A percentile compares a stretch with the other conserved stretches of the same genome.
These are phyloP conservation scores for Cyprinodon tularosa DNA, from an alignment of 2,113 vertebrate genomes.

Conservation along the genomic window DNA sequence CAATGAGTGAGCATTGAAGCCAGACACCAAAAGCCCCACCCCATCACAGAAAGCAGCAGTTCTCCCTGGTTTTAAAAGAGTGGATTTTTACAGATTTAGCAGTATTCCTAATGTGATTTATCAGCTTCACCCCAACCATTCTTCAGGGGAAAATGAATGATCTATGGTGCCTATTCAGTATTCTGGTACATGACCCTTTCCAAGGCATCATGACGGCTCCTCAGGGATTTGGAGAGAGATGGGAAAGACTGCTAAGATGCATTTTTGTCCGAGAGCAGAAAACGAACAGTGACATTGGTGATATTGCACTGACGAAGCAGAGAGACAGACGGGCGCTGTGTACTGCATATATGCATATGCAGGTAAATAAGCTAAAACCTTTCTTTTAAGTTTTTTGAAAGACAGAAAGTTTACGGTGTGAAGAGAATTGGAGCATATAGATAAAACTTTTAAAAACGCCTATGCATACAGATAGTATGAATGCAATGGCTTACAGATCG, in stretches of 20 bases:
- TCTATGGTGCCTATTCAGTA: constrained; percentile 50
- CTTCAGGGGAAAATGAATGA: constrained; percentile 44
- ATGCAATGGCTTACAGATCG: constrained; percentile 86
- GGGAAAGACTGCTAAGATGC: constrained; percentile 50
- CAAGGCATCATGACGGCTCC: constrained; percentile 60
- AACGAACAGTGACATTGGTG: constrained; percentile 46
- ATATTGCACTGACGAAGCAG: constrained; percentile 19
- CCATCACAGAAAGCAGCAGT: not conserved
- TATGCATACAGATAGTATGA: not conserved
- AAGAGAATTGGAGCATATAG: no score
- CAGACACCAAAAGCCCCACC: no score
- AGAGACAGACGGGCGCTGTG: not conserved
- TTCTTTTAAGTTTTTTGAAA: not conserved
- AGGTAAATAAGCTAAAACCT: not conserved
- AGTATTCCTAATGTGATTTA: constrained; percentile 7
- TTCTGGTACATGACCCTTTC: constrained; percentile 56
- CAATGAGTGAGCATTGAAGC: no score
- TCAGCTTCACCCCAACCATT: constrained; percentile 23
- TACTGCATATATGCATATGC: not conserved
- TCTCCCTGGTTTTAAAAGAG: not conserved
- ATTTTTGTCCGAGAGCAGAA: constrained; percentile 43
- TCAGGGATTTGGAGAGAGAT: constrained; percentile 53
- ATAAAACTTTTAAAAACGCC: not conserved
- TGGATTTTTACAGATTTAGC: constrained; percentile 5
- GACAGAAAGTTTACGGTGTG: no score